Conservation (phyloP, 1,140 invertebrate species). For the Holotrichia oblita region DNA sequence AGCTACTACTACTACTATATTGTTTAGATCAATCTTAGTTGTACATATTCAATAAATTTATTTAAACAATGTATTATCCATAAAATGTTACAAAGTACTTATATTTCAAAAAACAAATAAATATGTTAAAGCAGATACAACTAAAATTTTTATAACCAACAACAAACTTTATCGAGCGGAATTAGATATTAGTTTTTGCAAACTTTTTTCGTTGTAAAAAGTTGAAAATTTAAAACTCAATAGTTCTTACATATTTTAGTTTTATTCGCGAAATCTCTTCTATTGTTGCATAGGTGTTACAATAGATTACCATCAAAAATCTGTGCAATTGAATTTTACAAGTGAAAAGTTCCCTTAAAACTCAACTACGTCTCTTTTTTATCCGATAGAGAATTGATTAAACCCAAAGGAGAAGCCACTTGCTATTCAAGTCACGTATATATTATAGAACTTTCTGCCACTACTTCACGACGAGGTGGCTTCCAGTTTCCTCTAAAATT, state of each 20-base stretch:
- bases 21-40: too few relatives aligned
- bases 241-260: neutral
- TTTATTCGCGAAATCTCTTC: neutral
- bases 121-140: neutral
- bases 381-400: neutral
- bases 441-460: neutral
- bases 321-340: neutral
- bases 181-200: neutral
- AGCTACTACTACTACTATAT: too few relatives aligned
- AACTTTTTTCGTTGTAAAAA: too few relatives aligned
- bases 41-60: too few relatives aligned
- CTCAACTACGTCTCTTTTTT: neutral
- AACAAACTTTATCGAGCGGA: neutral
- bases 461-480: neutral
- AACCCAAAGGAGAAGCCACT: neutral
- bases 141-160: neutral
- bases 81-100: too few relatives aligned
- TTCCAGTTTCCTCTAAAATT: neutral
- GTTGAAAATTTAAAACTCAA: neutral
- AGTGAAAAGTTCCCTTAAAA: neutral
- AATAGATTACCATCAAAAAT: neutral
- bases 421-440: neutral
- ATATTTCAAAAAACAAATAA: too few relatives aligned
- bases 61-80: too few relatives aligned
- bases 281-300: neutral